Evolutionary conservation across 2,888 invertebrate genomes (phyloP).

Genomic region (Drosophila emarginata): DNA sequence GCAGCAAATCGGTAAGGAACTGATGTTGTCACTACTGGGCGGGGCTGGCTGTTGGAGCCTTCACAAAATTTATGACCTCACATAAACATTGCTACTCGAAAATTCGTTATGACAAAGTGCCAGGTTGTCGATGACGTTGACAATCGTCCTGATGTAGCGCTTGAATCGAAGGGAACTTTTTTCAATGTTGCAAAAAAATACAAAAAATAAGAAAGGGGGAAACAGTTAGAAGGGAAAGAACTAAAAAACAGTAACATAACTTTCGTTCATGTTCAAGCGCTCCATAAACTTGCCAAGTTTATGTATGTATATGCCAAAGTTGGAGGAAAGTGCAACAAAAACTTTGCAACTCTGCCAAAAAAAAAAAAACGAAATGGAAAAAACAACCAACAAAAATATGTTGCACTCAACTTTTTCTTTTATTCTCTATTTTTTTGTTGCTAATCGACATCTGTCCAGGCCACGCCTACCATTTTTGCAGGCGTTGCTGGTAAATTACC

Average conservation of each 20-base stretch:
- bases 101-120: conserved; percentile 60
- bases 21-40: conserved; percentile 36
- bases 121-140: conserved; percentile 50
- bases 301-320: conserved; percentile 47
- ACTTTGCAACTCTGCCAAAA: conserved; percentile 15
- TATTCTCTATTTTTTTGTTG: conserved; percentile 18
- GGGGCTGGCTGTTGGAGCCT: conserved; percentile 13
- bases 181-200: conserved; percentile 1
- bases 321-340: conserved; percentile 38
- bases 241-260: conserved; percentile 40
- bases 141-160: conserved; percentile 30
- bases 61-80: conserved; percentile 62
- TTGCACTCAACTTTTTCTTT: conserved; percentile 29
- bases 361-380: background rate
- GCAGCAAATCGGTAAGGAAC: conserved; percentile 15
- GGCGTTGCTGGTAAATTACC: conserved; percentile 60
- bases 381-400: conserved; percentile 10
- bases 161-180: conserved; percentile 26
- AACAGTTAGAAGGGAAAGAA: conserved; percentile 30
- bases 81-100: conserved; percentile 70
- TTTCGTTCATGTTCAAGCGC: conserved; percentile 58
- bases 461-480: conserved; percentile 22
- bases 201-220: conserved; percentile 26
- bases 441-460: conserved; percentile 36
- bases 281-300: conserved; percentile 62